phyloP scores from a whole-genome alignment of 2,888 invertebrate genomes.

The Stenurella melanura region DNA sequence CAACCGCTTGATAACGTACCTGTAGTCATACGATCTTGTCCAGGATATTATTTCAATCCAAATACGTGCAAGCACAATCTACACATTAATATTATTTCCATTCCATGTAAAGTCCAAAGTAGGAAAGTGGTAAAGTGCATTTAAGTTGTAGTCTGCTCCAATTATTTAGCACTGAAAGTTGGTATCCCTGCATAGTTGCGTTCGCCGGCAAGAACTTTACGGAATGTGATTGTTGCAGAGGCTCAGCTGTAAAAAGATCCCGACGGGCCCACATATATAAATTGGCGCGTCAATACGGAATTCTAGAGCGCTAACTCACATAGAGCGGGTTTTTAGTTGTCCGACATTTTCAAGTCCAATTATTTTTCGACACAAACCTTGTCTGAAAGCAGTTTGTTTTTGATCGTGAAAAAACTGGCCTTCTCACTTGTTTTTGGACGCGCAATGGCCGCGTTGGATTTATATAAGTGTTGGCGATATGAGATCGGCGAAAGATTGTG shows the following conservation, averaged over 20 bases:
- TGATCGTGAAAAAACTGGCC: slow-evolving; percentile 65
- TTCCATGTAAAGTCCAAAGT: slow-evolving; percentile 37
- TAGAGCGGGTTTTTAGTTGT: slow-evolving; percentile 67
- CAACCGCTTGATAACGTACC: slow-evolving; percentile 43
- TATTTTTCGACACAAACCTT: slow-evolving; percentile 70
- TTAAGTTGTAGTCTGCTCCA: slow-evolving; percentile 41
- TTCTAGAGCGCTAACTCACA: slow-evolving; percentile 70
- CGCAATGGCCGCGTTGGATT: slow-evolving; percentile 62
- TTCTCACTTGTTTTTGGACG: slow-evolving; percentile 66
- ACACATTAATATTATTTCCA: slow-evolving; percentile 37
- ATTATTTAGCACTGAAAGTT: slow-evolving; percentile 40
- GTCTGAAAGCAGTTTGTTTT: slow-evolving; percentile 67
- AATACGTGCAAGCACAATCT: slow-evolving; percentile 37
- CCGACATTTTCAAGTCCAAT: slow-evolving; percentile 70
- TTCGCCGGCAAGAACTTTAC: slow-evolving; percentile 45
- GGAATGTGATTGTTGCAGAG: slow-evolving; percentile 58
- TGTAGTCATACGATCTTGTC: slow-evolving; percentile 45
- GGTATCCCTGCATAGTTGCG: slow-evolving; percentile 38
- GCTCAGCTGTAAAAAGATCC: slow-evolving; percentile 53
- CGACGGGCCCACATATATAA: slow-evolving; percentile 60
- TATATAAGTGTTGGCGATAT: slow-evolving; percentile 65
- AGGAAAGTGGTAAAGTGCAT: slow-evolving; percentile 44
- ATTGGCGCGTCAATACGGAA: slow-evolving; percentile 69
- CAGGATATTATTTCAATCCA: slow-evolving; percentile 43
- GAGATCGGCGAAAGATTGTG: slow-evolving; percentile 60